Base-by-base conservation (phyloP, 2,888 invertebrate genomes). In the Amblyjoppa fuscipennis region DNA sequence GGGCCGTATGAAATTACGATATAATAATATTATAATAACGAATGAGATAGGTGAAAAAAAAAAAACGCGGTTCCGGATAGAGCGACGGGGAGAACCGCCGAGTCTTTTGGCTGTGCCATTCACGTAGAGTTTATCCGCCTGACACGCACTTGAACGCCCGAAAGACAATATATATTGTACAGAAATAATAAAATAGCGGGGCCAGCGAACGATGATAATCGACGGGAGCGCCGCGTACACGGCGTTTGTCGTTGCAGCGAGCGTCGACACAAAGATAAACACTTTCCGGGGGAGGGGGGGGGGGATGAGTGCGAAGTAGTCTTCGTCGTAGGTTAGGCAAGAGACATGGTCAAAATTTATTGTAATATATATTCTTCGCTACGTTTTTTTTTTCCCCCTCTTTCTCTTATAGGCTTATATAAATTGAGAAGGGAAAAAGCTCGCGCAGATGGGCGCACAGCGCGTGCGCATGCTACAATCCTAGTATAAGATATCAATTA, bases 41-140 rank as follows among this genome's bases (percentile, higher is more conserved):
- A 49, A n/a, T 9, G 2, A 49, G 45, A 53, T 45, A 71, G 45
- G 77, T 71, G 20, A 31, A 61, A 59, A 49, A 49, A 20, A 51
- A 61, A 25, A 20, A 77, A 25, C 61, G 20, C 70, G 81, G 74
- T 49, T 74, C 71, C 51, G 69, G 25, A 56, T 61, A 34, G 13
- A 59, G 84, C 74, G 76, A 76, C 61, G 73, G 88, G 83, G 70
- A 88, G 86, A 88, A 90, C 89, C 90, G 91, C 91, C 90, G 91
- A 90, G 90, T 92, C 91, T 90, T 91, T 92, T 92, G 92, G 93
- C 93, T 93, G 93, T 93, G 93, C 93, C 93, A 93, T 93, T 93
- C 92, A 91, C 90, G 90, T 93, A 93, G 92, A 92, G 91, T 92
- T 92, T 89, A 59, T 90, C 89, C 89, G 87, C 86, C 87, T 89